Evolutionary conservation across 2,113 vertebrate species (phyloP), one percentile per base, ranked within the genome.

Genomic region (Climacteris rufus): DNA sequence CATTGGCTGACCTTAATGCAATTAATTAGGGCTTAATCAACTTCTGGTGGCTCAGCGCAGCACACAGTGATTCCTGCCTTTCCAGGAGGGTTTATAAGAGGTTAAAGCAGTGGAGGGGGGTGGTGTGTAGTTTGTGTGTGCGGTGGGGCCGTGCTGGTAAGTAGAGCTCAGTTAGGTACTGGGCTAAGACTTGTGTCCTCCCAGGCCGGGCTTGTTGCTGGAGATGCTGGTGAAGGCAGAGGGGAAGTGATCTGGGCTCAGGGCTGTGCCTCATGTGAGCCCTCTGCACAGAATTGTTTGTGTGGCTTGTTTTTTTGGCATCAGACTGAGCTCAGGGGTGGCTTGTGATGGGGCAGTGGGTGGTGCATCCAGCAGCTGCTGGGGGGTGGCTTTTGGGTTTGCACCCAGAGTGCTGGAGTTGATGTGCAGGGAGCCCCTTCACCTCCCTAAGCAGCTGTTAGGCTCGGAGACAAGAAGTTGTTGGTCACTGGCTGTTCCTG

Each of bases 21-120:
- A 89, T 96, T 96, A 95, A 96, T 97, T 96, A 93, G 83, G 92
- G 44, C 91, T 96, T 97, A 97, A 97, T 96, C 96, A 96, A 96
- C 95, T 96, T 96, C 87, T 94, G 95, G 85, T 92, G 87, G 81
- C 94, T 80, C 87, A 72, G 90, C 82, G 59, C 64, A 76, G 93
- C 91, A 75, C 71, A 87, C 68, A 81, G 92, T 2, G 18, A 86
- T 90, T 94, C 71, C 89, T 94, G 92, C 76, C 85, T 92, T 90
- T 90, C 79, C 83, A 90, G 77, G 74, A 94, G 75, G 28, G 85
- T 82, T 95, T 94, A 49, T 65, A 78, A 93, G 81, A 96, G 54
- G 84, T 87, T 92, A 87, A 94, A 79, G 80, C 1, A 1, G 42
- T 28, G 19, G 12, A 39, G 53, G 27, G 54, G 15, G 17, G 1